Evolutionary conservation across 2,113 vertebrate species (phyloP), one percentile per base, ranked within the genome.

Genomic region (Ursus arctos): DNA sequence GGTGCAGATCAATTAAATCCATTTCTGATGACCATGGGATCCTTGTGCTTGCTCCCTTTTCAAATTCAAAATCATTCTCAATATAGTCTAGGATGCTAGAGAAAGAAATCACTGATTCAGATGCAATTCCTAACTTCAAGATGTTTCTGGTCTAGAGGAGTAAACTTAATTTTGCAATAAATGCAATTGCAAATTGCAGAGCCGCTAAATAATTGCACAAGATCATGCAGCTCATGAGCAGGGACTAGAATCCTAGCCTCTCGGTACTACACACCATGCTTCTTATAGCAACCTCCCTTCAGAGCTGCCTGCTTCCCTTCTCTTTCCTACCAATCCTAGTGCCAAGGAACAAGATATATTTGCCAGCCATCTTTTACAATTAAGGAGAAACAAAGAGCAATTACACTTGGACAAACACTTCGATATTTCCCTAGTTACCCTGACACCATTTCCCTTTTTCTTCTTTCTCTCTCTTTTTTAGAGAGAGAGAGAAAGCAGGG

Each of bases 51-150:
- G 19, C 28, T 95, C 10, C 74, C 57, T 65, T 85, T 95, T 93
- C 47, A 49, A 93, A 91, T 85, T 96, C 28, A 94, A 43, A 93
- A 49, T 85, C 11, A 83, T 51, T 92, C 49, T 95, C 51, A 72
- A 4, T 90, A 61, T 92, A 94, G 40, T 65, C 36, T 81, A 16
- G 51, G 36, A 49, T 96, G 33, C 80, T 88, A 19, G n/a, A 88
- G 43, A 94, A 95, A 88, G 36, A 92, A 96, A 84, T 76, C 36
- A 57, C 36, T 83, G 76, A 88, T 51, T 90, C 76, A 81, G 28
- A 88, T 8, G 22, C 74, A 69, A 0, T 95, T 92, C 28, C 43
- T 80, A 90, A 61, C 69, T 7, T 93, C 26, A 59, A 80, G 79
- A 88, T 94, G 43, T 69, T 69, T 55, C 76, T 21, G 10, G 15